phyloP scores from a whole-genome alignment of 2,113 vertebrate genomes.

The Chaetops frenatus region DNA sequence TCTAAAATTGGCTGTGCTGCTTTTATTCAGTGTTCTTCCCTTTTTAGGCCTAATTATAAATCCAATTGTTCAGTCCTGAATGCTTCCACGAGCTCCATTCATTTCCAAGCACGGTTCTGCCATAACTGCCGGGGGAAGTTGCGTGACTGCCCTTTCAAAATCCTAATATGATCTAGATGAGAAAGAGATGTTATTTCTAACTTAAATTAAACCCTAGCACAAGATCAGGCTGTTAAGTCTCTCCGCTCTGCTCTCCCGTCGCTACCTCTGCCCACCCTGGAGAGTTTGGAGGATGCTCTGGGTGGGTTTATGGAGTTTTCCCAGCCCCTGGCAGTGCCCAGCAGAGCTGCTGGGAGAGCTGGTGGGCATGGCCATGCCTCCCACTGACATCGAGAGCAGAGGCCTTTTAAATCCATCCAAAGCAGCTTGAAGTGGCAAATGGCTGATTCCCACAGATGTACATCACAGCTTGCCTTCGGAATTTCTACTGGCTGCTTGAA shows the following conservation, averaged over 20 bases:
- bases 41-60: conserved; percentile 64
- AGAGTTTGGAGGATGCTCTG: not conserved
- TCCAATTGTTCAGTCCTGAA: conserved; percentile 49
- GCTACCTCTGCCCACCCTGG: not conserved
- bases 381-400: accelerated
- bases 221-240: not conserved
- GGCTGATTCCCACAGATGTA: not conserved
- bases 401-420: not conserved
- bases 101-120: conserved; percentile 34
- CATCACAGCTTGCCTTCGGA: not conserved
- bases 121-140: conserved; percentile 49
- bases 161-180: conserved; percentile 56
- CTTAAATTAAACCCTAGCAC: not conserved
- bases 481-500: not conserved
- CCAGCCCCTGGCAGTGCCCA: not conserved
- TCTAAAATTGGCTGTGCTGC: conserved; percentile 64
- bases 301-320: not conserved
- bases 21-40: conserved; percentile 57
- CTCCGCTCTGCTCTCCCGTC: accelerated
- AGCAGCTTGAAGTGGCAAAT: not conserved
- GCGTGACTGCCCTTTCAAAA: conserved; percentile 58
- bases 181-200: conserved; percentile 52
- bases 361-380: accelerated
- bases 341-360: accelerated
- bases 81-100: conserved; percentile 64